phyloP scores from a whole-genome alignment of 1,140 invertebrate genomes.

The Epicauta chinensis region DNA sequence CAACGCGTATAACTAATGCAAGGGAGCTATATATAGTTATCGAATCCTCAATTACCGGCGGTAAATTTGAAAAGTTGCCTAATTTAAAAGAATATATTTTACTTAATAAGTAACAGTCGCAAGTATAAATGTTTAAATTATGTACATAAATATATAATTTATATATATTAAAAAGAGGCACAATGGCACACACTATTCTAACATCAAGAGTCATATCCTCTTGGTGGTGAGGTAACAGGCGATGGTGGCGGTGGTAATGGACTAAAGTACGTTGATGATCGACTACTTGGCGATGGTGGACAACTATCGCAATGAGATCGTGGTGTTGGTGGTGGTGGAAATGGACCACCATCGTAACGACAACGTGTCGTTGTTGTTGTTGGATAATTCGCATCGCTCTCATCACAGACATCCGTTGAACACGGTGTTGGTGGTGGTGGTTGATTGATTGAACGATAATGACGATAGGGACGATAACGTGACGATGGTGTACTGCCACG shows the following conservation, averaged over 20 bases:
- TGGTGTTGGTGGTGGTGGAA: slow-evolving; percentile 80
- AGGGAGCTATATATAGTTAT: no score
- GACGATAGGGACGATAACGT: slow-evolving; percentile 60
- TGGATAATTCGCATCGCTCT: slow-evolving; percentile 69
- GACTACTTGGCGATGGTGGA: slow-evolving; percentile 72
- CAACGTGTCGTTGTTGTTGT: slow-evolving; percentile 39
- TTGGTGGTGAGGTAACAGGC: slow-evolving; percentile 55
- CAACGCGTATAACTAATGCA: no score
- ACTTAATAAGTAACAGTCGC: background rate
- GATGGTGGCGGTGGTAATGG: slow-evolving; percentile 66
- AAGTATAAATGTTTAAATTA: background rate
- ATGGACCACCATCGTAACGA: slow-evolving; percentile 59
- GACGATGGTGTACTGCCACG: slow-evolving; percentile 51
- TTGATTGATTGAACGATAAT: slow-evolving; percentile 72
- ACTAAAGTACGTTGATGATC: slow-evolving; percentile 67
- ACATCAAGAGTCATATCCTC: slow-evolving; percentile 35
- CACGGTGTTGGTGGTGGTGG: slow-evolving; percentile 91
- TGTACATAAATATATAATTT: background rate
- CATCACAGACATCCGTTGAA: slow-evolving; percentile 88
- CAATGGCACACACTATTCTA: background rate
- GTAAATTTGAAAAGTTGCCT: background rate
- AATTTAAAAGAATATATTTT: background rate
- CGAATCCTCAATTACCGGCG: no score
- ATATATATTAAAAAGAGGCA: background rate
- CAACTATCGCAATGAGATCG: slow-evolving; percentile 69